Evolutionary conservation across 30 jellyfish, hydroid and myxozoan genomes (phyloP).

Genomic region (Aurelia coerulea): DNA sequence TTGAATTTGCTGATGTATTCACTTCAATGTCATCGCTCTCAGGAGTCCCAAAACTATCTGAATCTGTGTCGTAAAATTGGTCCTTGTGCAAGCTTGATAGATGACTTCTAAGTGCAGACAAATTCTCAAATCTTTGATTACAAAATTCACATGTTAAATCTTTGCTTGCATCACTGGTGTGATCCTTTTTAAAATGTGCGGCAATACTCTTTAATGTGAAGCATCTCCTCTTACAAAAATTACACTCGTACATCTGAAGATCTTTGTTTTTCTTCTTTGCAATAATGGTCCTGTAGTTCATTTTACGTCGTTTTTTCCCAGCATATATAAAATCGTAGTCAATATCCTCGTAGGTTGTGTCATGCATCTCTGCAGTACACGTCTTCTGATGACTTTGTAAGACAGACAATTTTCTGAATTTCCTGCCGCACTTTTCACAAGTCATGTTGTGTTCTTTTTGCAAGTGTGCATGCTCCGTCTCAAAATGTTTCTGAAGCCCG

Average conservation of each 20-base stretch:
- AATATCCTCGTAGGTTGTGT: not conserved
- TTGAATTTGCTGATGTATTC: not conserved
- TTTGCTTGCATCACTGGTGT: not conserved
- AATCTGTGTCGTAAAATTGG: not conserved
- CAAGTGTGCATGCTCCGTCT: constrained; percentile 24
- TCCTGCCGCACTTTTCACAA: constrained; percentile 4
- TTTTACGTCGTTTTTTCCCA: not conserved
- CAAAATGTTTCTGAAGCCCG: constrained; percentile 63
- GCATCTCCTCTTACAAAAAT: constrained; percentile 12
- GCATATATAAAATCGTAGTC: not conserved
- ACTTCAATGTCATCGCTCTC: not conserved
- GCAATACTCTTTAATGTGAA: constrained; percentile 23
- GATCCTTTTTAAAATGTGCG: constrained; percentile 10
- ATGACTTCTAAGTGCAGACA: constrained; percentile 14
- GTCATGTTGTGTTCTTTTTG: not conserved
- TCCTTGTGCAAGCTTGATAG: constrained; percentile 8
- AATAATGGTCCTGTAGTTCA: not conserved
- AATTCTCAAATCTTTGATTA: not conserved
- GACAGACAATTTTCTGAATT: constrained; percentile 6
- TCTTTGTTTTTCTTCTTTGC: constrained; percentile 13
- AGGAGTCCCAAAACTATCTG: not conserved
- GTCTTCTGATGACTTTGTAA: not conserved
- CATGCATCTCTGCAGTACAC: not conserved
- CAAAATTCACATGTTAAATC: constrained; percentile 9
- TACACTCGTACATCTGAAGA: constrained; percentile 42